phyloP scores from a whole-genome alignment of 2,888 invertebrate species.

The Eilema caniola region DNA sequence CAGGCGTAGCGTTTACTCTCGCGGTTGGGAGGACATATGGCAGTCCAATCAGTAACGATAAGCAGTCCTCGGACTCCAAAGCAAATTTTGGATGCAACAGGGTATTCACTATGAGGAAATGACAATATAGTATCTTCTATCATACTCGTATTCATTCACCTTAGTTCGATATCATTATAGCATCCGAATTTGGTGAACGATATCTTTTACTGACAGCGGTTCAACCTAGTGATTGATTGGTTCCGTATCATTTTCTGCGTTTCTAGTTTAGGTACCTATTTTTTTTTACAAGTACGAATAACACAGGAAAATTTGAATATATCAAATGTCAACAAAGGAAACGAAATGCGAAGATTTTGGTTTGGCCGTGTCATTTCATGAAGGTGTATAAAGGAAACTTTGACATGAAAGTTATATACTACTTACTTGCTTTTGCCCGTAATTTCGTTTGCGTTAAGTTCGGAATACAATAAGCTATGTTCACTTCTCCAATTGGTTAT shows the following conservation, averaged over 20 bases:
- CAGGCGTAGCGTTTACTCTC: too few relatives aligned
- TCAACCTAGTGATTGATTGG: neutral
- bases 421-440: too few relatives aligned
- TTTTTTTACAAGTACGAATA: neutral
- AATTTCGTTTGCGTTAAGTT: too few relatives aligned
- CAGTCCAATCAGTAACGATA: too few relatives aligned
- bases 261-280: neutral
- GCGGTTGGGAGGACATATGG: too few relatives aligned
- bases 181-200: neutral
- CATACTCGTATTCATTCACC: neutral
- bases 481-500: too few relatives aligned
- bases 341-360: neutral
- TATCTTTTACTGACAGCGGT: slow-evolving; percentile 1
- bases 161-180: neutral
- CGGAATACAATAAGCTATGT: too few relatives aligned
- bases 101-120: too few relatives aligned
- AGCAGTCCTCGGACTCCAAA: too few relatives aligned
- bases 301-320: neutral
- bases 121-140: neutral
- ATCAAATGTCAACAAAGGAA: slow-evolving; percentile 8
- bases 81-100: too few relatives aligned
- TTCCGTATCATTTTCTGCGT: neutral
- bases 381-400: neutral
- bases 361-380: neutral
- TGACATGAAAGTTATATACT: neutral